Conservation (phyloP, 1,140 invertebrate species). For the Drosophila nasuta region DNA sequence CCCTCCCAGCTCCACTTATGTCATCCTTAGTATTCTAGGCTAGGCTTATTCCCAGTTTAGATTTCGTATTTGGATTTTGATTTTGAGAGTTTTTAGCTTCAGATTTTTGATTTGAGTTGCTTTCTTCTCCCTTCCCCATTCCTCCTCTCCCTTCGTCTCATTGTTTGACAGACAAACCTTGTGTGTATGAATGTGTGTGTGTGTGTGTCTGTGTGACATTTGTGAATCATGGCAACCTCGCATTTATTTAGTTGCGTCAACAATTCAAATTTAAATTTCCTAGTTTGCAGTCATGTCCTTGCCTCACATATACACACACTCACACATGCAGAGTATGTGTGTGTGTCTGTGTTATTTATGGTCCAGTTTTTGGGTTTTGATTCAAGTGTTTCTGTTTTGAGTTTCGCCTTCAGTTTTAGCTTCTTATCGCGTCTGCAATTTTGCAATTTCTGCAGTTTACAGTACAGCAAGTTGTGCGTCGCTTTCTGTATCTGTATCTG, state of each 20-base stretch:
- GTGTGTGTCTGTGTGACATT: background rate
- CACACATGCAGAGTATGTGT: background rate
- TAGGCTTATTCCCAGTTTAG: conserved; percentile 38
- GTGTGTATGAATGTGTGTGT: background rate
- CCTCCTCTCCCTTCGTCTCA: background rate
- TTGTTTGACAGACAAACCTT: background rate
- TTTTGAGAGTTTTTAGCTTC: conserved; percentile 21
- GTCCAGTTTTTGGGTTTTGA: conserved; percentile 38
- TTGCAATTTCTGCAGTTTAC: conserved; percentile 17
- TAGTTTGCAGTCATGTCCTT: conserved; percentile 2
- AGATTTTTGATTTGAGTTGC: conserved; percentile 34
- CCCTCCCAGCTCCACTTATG: background rate
- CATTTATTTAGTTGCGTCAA: conserved; percentile 65
- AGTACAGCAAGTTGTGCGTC: background rate
- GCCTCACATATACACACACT: conserved; percentile 10
- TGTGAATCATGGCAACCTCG: conserved; percentile 38
- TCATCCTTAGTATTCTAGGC: conserved; percentile 2
- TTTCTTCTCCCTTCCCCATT: background rate
- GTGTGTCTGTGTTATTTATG: conserved; percentile 34
- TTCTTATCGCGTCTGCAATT: conserved; percentile 31
- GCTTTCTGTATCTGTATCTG: conserved; percentile 1
- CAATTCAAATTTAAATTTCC: conserved; percentile 60
- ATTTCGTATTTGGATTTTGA: conserved; percentile 44
- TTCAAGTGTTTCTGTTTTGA: conserved; percentile 39
- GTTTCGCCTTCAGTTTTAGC: conserved; percentile 12